These are phyloP conservation scores for Riparia riparia DNA, from an alignment of 2,113 vertebrate species.

Conservation along the genomic window DNA sequence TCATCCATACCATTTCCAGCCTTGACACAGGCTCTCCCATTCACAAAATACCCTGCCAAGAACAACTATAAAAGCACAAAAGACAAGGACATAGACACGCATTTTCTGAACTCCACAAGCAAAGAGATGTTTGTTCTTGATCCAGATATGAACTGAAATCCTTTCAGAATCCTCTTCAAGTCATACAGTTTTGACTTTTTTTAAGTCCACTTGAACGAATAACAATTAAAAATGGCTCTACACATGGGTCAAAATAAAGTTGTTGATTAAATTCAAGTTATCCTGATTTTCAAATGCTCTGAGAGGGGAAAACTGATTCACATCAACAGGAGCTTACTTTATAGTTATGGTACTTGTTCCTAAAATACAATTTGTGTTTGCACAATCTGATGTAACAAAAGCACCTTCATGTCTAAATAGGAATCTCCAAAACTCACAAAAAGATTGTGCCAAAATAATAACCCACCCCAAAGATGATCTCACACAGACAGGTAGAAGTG, in stretches of 20 bases:
- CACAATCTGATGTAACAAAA: background rate
- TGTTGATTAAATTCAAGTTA: background rate
- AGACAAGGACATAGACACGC: background rate
- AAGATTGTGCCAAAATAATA: background rate
- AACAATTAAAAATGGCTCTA: background rate
- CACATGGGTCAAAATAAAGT: background rate
- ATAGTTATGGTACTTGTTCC: background rate
- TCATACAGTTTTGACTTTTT: background rate
- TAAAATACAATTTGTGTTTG: background rate
- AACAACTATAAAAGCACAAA: background rate
- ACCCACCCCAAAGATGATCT: background rate
- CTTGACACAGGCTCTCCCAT: background rate
- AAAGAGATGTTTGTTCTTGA: background rate
- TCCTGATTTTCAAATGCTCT: background rate
- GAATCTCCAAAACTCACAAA: background rate
- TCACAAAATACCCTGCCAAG: background rate
- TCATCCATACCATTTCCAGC: background rate
- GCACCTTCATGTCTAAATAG: background rate
- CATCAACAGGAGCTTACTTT: background rate
- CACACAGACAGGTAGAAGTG: background rate
- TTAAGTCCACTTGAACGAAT: background rate
- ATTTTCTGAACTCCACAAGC: background rate
- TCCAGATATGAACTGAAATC: background rate
- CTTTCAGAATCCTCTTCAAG: background rate
- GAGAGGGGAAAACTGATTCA: background rate